Evolutionary conservation across 1,140 invertebrate species (phyloP).

Genomic region (Helicoverpa armigera): DNA sequence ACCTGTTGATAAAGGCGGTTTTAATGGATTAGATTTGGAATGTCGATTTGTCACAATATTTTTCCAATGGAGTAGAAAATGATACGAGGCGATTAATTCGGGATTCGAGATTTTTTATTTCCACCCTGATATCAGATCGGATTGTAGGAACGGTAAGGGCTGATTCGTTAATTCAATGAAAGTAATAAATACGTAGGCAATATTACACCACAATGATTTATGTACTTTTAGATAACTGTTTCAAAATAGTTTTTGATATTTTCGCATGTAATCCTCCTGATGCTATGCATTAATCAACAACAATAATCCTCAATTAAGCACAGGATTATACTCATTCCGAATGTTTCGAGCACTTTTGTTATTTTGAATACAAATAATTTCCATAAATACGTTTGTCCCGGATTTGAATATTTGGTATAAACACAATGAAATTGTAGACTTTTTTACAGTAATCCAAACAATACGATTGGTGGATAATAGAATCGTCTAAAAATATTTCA

Average conservation of each 20-base stretch:
- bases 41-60: background rate
- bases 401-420: conserved; percentile 35
- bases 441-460: background rate
- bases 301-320: conserved; percentile 51
- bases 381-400: conserved; percentile 33
- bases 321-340: conserved; percentile 51
- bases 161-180: background rate
- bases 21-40: background rate
- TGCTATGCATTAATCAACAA: conserved; percentile 18
- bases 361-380: conserved; percentile 34
- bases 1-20: background rate
- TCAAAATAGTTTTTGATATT: background rate
- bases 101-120: too few relatives aligned
- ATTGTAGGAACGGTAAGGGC: too few relatives aligned
- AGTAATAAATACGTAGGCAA: background rate
- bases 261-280: conserved; percentile 12
- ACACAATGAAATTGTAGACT: background rate
- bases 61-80: too few relatives aligned
- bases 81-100: too few relatives aligned
- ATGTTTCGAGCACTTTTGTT: conserved; percentile 30
- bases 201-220: background rate
- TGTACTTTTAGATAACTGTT: background rate
- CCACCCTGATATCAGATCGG: too few relatives aligned
- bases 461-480: background rate
- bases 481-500: background rate